Conservation (phyloP, 2,797 vertebrate genomes). For the Luscinia luscinia region DNA sequence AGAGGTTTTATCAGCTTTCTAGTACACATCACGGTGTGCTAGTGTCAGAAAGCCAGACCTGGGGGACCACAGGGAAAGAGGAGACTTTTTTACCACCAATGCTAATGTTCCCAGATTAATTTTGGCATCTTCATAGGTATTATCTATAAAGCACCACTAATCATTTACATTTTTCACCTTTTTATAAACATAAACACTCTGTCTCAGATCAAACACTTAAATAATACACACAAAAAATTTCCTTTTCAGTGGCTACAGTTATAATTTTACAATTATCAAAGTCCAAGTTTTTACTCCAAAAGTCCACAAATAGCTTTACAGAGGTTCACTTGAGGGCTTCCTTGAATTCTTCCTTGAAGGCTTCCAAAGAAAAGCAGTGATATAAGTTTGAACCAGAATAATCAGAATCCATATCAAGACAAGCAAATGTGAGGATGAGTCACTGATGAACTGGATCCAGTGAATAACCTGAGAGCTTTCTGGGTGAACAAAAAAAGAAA, state of each 20-base stretch:
- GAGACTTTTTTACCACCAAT: neutral
- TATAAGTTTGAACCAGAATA: neutral
- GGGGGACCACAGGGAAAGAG: neutral
- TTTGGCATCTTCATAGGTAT: neutral
- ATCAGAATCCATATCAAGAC: neutral
- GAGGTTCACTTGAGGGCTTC: neutral
- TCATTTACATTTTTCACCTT: neutral
- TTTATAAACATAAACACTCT: neutral
- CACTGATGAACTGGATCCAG: neutral
- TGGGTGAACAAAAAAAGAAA: neutral
- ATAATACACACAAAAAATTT: neutral
- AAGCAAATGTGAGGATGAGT: neutral
- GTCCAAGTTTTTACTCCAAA: neutral
- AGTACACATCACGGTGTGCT: neutral
- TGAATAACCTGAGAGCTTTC: neutral
- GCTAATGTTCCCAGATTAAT: neutral
- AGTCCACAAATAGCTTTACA: neutral
- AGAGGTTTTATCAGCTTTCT: neutral
- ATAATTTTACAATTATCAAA: neutral
- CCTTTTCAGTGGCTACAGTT: neutral
- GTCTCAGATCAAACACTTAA: neutral
- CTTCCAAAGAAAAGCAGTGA: neutral
- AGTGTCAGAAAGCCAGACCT: neutral
- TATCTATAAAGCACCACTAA: neutral
- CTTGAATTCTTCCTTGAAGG: neutral